Base-by-base conservation (phyloP, 2,113 vertebrate species). In the Leucoraja erinaceus region DNA sequence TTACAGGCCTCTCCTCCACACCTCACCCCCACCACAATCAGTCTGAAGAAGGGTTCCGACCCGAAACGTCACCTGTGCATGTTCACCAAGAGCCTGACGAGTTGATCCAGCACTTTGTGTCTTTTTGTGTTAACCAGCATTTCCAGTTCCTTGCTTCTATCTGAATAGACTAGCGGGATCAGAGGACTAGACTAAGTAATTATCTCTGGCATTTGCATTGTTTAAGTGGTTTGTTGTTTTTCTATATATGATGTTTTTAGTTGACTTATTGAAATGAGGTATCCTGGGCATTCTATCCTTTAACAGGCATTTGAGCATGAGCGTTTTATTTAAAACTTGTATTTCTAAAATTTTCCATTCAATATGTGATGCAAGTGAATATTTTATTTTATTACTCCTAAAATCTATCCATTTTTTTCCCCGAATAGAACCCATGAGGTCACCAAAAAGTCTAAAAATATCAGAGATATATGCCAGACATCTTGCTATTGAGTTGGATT, bases 401-500 rank as follows among this genome's bases (percentile, higher is more conserved):
- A 70, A 12, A 22, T 47, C 70, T 90, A 0, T 4, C 78, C 93
- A 61, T 93, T 28, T 61, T 91, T 68, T 94, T 0, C 94, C 68
- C 94, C 94, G 94, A 95, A 25, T 94, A 99, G 99, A 99, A 93
- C 99, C 99, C 0, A 99, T 99, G 98, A 96, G 98, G 93, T 99
- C 98, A n/a, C 99, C 98, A 0, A 99, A 98, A 96, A 98, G 97
- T 0, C 93, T 99, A 93, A 99, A 99, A 96, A 99, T 99, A 66
- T 98, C 98, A 0, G 98, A 99, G 95, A 99, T 98, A 91, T 96
- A 97, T 93, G 97, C 98, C 20, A 97, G 98, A 91, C 97, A 97
- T 94, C 99, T 99, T 0, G 98, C 98, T 0, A 98, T 99, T 94
- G 98, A 99, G 94, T 99, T 98, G 99, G 99, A 99, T 93, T 99